Conservation (phyloP, 2,888 invertebrate species). For the Silvanus unidentatus region DNA sequence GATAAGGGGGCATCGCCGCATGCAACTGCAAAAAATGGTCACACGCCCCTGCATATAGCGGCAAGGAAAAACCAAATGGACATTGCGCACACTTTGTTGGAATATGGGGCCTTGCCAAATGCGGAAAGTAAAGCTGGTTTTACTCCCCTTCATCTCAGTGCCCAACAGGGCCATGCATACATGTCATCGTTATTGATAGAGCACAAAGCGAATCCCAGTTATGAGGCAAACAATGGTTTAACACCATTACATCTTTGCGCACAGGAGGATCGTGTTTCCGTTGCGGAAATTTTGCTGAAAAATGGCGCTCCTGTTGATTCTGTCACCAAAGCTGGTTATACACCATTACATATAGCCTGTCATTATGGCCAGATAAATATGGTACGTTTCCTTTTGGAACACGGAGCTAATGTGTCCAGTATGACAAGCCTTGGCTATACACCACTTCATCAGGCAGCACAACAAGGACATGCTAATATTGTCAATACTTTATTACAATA, state of each 20-base stretch:
- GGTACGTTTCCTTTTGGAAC: constrained; percentile 88
- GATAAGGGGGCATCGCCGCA: constrained; percentile 93
- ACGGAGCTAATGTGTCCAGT: constrained; percentile 82
- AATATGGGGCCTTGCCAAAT: constrained; percentile 86
- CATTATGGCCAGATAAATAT: constrained; percentile 97
- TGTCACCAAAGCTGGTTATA: constrained; percentile 87
- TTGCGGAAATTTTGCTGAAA: constrained; percentile 85
- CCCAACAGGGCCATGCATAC: constrained; percentile 91
- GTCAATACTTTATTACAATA: constrained; percentile 90
- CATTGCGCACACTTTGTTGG: constrained; percentile 87
- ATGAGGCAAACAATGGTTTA: constrained; percentile 83
- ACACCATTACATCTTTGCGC: constrained; percentile 94
- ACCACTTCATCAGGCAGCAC: constrained; percentile 96
- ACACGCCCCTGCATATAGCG: constrained; percentile 95
- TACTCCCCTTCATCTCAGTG: constrained; percentile 89
- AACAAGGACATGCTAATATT: constrained; percentile 97
- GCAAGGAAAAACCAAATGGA: constrained; percentile 98
- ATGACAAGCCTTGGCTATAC: constrained; percentile 85
- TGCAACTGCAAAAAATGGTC: constrained; percentile 93
- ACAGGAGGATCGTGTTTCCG: constrained; percentile 91
- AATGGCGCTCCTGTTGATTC: constrained; percentile 77
- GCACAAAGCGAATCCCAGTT: constrained; percentile 80
- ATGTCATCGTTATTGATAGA: constrained; percentile 91
- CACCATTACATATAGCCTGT: constrained; percentile 95
- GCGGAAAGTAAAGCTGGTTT: constrained; percentile 95